Evolutionary conservation across 2,888 invertebrate genomes (phyloP).

Genomic region (Epirrhoe alternata): DNA sequence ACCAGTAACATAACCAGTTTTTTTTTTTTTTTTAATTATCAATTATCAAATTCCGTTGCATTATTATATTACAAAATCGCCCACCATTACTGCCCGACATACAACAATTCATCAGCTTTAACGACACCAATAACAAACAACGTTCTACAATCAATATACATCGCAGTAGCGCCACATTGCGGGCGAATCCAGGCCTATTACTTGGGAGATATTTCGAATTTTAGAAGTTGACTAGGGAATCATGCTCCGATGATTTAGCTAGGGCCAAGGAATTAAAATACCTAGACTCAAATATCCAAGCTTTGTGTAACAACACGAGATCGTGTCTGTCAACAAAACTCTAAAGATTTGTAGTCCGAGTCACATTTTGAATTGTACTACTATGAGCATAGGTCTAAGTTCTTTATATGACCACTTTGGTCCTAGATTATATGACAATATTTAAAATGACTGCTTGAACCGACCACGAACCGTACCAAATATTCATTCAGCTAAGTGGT

Average conservation of each 20-base stretch:
- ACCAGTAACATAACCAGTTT: background rate
- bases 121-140: constrained; percentile 53
- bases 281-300: too few relatives aligned
- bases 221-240: constrained; percentile 1
- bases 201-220: background rate
- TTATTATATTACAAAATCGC: background rate
- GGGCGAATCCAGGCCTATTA: constrained; percentile 9
- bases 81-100: constrained; percentile 16
- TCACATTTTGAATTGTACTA: too few relatives aligned
- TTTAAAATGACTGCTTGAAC: too few relatives aligned
- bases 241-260: constrained; percentile 15
- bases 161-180: constrained; percentile 22
- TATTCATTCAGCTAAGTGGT: too few relatives aligned
- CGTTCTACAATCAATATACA: constrained; percentile 45
- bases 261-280: too few relatives aligned
- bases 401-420: too few relatives aligned
- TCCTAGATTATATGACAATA: too few relatives aligned
- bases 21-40: background rate
- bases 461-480: too few relatives aligned
- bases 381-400: too few relatives aligned
- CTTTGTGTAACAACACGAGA: too few relatives aligned
- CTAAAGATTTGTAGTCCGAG: too few relatives aligned
- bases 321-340: too few relatives aligned
- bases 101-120: constrained; percentile 36
- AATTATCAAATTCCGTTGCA: background rate